These are phyloP conservation scores for Hartigia nigra DNA, from an alignment of 2,888 invertebrate species.

Conservation along the genomic window DNA sequence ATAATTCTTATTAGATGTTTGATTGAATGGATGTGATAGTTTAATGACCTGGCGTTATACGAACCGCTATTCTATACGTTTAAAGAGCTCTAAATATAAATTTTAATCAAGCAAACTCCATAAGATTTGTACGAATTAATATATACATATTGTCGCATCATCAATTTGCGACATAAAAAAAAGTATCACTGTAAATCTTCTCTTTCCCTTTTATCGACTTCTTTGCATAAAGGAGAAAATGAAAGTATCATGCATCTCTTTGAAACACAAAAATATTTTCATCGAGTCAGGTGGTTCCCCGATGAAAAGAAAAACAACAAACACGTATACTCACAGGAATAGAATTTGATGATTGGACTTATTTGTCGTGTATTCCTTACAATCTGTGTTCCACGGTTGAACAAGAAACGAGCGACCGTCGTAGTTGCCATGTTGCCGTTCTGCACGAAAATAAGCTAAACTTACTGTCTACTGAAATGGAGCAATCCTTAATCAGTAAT, in stretches of 20 bases:
- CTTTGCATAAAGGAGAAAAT: neutral
- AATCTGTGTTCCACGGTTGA: constrained; percentile 27
- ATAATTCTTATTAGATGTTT: neutral
- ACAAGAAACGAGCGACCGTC: constrained; percentile 31
- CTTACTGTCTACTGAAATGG: neutral
- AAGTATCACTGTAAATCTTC: neutral
- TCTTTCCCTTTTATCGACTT: neutral
- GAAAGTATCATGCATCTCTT: neutral
- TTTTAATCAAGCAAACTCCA: neutral
- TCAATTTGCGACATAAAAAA: neutral
- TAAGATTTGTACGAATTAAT: neutral
- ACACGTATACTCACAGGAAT: constrained; percentile 48
- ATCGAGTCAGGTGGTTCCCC: neutral
- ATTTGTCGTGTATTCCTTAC: constrained; percentile 31
- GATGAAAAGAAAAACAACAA: neutral
- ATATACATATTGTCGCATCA: neutral
- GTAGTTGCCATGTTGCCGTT: constrained; percentile 43
- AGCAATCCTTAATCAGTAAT: neutral
- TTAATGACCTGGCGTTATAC: neutral
- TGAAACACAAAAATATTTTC: neutral
- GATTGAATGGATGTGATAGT: neutral
- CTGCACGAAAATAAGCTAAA: neutral
- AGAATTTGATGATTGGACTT: constrained; percentile 41
- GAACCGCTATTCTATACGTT: neutral
- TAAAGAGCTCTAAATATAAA: neutral